These are phyloP conservation scores for Myotis myotis DNA, from an alignment of 2,797 vertebrate species.

Conservation along the genomic window DNA sequence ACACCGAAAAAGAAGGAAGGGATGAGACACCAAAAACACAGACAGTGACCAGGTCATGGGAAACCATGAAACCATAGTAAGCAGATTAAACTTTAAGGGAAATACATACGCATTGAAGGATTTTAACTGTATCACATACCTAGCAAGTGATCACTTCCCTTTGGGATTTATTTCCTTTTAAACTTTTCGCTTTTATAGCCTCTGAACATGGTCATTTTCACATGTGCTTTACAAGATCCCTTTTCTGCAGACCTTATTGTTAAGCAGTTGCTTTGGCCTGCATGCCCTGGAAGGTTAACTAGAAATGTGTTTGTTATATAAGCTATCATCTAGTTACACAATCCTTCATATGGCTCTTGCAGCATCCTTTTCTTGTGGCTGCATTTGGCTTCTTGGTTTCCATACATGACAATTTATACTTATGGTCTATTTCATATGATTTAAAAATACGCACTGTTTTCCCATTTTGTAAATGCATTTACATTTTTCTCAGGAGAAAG, in stretches of 20 bases:
- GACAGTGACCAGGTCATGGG: background rate
- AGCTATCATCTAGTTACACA: background rate
- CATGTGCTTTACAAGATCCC: background rate
- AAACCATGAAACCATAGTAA: background rate
- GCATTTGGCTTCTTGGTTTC: background rate
- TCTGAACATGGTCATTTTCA: background rate
- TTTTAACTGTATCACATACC: background rate
- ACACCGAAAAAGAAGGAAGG: background rate
- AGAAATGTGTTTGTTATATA: background rate
- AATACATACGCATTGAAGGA: background rate
- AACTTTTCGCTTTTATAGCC: background rate
- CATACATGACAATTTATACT: background rate
- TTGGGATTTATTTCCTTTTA: background rate
- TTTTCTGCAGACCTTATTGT: background rate
- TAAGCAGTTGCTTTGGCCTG: background rate
- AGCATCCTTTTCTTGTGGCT: background rate
- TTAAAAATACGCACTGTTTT: background rate
- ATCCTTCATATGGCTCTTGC: background rate
- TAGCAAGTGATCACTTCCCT: background rate
- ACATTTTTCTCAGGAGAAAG: background rate
- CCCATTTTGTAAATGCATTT: background rate
- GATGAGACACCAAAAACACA: background rate
- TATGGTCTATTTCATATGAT: background rate
- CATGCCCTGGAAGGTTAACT: background rate
- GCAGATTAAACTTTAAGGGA: background rate